Conservation (phyloP, 2,113 vertebrate species). For the Muntiacus reevesi region DNA sequence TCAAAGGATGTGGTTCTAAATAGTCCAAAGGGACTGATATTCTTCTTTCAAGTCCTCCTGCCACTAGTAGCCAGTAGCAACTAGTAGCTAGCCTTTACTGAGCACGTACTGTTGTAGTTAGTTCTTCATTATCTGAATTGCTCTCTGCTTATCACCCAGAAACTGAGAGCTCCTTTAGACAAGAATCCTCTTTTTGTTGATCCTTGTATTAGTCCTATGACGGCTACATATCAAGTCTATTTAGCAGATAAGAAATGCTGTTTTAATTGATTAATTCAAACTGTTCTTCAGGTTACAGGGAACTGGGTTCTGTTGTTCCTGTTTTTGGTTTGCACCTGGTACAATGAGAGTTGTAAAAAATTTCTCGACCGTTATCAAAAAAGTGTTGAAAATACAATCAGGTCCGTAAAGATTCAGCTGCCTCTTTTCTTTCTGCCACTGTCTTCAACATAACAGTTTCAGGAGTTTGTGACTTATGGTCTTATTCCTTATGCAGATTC, state of each 20-base stretch:
- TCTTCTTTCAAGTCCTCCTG: background rate
- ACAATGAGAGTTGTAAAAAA: background rate
- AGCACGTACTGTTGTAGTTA: background rate
- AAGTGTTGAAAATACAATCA: background rate
- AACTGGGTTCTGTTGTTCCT: background rate
- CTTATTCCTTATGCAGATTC: background rate
- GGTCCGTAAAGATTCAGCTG: background rate
- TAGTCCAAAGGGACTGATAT: background rate
- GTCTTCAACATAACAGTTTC: background rate
- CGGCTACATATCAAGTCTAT: background rate
- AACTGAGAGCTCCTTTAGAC: background rate
- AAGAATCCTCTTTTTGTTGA: background rate
- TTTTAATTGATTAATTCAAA: background rate
- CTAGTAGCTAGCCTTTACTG: background rate
- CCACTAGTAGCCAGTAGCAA: background rate
- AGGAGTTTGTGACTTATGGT: slow-evolving; percentile 3
- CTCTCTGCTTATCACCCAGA: background rate
- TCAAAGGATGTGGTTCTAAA: background rate
- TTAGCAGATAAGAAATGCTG: background rate
- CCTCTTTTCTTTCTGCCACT: background rate
- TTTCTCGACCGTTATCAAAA: background rate
- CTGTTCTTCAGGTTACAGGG: background rate
- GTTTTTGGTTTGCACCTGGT: background rate
- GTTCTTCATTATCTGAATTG: background rate
- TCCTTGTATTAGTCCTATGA: background rate